These are phyloP conservation scores for Chromoteleia sp. DNA, from an alignment of 2,888 invertebrate genomes.

Conservation along the genomic window DNA sequence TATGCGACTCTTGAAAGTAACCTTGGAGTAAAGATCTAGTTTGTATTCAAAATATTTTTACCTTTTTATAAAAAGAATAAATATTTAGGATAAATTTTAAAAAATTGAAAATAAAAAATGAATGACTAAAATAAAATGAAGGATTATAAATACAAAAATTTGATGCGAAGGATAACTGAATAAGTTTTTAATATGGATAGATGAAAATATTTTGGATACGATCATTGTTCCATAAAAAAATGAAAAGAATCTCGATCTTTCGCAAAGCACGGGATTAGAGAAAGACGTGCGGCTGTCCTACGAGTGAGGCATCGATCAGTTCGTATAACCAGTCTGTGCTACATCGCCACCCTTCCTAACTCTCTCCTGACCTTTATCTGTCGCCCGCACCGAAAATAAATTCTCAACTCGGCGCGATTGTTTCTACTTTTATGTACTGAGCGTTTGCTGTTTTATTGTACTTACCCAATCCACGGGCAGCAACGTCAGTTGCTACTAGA, in stretches of 20 bases:
- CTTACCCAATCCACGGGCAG: slow-evolving; percentile 97
- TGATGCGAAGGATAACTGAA: background rate
- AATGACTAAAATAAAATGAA: background rate
- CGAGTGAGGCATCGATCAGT: slow-evolving; percentile 81
- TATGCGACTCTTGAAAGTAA: slow-evolving; percentile 9
- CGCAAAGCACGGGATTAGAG: slow-evolving; percentile 31
- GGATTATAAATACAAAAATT: background rate
- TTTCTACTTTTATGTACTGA: slow-evolving; percentile 33
- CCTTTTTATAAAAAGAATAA: slow-evolving; percentile 4
- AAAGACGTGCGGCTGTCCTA: slow-evolving; percentile 48
- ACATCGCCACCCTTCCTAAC: slow-evolving; percentile 82
- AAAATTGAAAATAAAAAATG: too few relatives aligned
- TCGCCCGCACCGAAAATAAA: slow-evolving; percentile 12
- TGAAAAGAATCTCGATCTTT: slow-evolving; percentile 27
- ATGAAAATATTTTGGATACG: slow-evolving; percentile 35
- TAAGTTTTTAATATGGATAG: slow-evolving; percentile 8
- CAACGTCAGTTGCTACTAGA: slow-evolving; percentile 98
- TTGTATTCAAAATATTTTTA: slow-evolving; percentile 41
- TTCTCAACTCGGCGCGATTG: slow-evolving; percentile 58
- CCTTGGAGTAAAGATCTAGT: slow-evolving; percentile 2
- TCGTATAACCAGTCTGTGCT: slow-evolving; percentile 85
- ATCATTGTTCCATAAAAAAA: slow-evolving; percentile 2
- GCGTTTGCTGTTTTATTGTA: slow-evolving; percentile 73
- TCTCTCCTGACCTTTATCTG: slow-evolving; percentile 54
- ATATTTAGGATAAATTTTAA: too few relatives aligned